Evolutionary conservation across 2,888 invertebrate species (phyloP).

Genomic region (Eilema sororculum): DNA sequence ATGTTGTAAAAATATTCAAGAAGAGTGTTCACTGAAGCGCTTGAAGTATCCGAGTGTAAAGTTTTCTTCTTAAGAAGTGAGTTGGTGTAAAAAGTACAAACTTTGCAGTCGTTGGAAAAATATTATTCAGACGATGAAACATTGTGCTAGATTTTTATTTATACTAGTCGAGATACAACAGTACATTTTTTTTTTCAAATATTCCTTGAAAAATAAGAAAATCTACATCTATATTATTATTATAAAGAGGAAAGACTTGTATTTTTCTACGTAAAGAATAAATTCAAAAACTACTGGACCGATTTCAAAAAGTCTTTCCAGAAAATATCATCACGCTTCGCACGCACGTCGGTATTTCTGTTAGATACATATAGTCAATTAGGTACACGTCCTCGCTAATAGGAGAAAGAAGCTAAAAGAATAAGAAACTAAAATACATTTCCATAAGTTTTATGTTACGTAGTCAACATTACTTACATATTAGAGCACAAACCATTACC

Average conservation of each 20-base stretch:
- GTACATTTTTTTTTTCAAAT: not conserved
- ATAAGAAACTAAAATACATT: not conserved
- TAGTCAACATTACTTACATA: not conserved
- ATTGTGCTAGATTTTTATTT: not conserved
- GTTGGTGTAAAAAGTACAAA: not conserved
- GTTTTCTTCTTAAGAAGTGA: not conserved
- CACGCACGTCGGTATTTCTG: too few relatives aligned
- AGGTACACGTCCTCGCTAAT: too few relatives aligned
- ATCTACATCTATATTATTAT: too few relatives aligned
- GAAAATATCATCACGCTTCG: too few relatives aligned
- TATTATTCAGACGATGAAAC: not conserved
- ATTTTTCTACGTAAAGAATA: too few relatives aligned
- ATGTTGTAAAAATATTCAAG: not conserved
- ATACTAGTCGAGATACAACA: not conserved
- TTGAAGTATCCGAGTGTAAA: not conserved
- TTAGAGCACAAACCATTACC: not conserved
- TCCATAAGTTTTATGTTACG: not conserved
- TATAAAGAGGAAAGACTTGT: too few relatives aligned
- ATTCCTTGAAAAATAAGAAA: too few relatives aligned
- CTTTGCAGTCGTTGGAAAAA: not conserved
- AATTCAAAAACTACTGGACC: too few relatives aligned
- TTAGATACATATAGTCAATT: too few relatives aligned
- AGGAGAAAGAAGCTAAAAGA: too few relatives aligned
- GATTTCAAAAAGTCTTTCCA: too few relatives aligned
- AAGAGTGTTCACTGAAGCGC: not conserved